Conservation (phyloP, 2,797 vertebrate genomes). For the Hyperoplus lanceolatus region DNA sequence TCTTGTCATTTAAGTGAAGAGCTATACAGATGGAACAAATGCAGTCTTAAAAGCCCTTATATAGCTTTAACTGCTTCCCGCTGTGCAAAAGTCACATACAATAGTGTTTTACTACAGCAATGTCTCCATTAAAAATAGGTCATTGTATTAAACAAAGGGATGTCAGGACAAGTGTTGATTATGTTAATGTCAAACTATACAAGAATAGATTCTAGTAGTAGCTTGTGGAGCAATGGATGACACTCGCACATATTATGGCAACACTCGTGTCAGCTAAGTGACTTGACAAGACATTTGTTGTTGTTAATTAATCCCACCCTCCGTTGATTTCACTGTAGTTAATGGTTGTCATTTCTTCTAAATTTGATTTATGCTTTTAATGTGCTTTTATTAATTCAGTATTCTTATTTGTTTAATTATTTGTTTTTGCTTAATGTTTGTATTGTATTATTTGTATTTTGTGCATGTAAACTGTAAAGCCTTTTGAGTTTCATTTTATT, state of each 20-base stretch:
- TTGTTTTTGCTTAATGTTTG: too few relatives aligned
- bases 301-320: too few relatives aligned
- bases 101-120: conserved; percentile 17
- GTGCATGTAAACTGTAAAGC: too few relatives aligned
- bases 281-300: not conserved
- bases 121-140: conserved; percentile 8
- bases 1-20: conserved; percentile 17
- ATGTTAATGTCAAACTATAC: not conserved
- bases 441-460: too few relatives aligned
- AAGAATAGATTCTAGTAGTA: not conserved
- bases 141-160: conserved; percentile 26
- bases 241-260: conserved; percentile 17
- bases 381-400: too few relatives aligned
- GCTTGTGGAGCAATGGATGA: not conserved
- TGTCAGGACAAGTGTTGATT: conserved; percentile 13
- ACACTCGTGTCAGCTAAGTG: not conserved
- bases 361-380: too few relatives aligned
- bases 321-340: too few relatives aligned
- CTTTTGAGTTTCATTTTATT: too few relatives aligned
- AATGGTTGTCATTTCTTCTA: too few relatives aligned
- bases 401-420: too few relatives aligned
- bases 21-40: conserved; percentile 22
- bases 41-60: conserved; percentile 20
- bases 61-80: conserved; percentile 36
- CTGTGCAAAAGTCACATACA: conserved; percentile 24